Evolutionary conservation across 2,888 invertebrate species (phyloP).

Genomic region (Drosophila mayaguana): DNA sequence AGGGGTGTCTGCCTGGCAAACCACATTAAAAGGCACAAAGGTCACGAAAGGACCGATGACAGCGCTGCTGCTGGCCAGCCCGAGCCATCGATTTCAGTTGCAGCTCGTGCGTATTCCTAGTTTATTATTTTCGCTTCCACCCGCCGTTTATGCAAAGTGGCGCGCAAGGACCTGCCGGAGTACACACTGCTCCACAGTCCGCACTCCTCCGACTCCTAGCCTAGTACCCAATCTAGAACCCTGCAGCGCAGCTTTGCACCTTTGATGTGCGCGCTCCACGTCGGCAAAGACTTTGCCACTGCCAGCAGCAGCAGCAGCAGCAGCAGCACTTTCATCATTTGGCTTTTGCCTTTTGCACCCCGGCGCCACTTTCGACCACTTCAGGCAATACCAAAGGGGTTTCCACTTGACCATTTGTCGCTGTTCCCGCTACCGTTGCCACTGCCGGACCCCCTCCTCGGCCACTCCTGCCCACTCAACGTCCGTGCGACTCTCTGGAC

Average conservation of each 20-base stretch:
- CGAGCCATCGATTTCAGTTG: constrained; percentile 56
- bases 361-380: constrained; percentile 73
- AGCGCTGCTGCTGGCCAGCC: constrained; percentile 8
- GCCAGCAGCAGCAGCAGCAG: constrained; percentile 21
- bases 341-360: constrained; percentile 77
- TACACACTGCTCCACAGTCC: background rate
- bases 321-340: constrained; percentile 75
- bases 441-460: background rate
- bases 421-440: constrained; percentile 35
- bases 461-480: constrained; percentile 13
- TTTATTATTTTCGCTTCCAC: constrained; percentile 69
- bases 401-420: constrained; percentile 67
- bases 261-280: constrained; percentile 68
- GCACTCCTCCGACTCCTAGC: constrained; percentile 13
- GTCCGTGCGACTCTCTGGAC: constrained; percentile 27
- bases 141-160: constrained; percentile 77
- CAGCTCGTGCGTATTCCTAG: constrained; percentile 69
- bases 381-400: constrained; percentile 62
- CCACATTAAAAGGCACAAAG: constrained; percentile 76
- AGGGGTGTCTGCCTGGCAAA: constrained; percentile 74
- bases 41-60: constrained; percentile 62
- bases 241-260: constrained; percentile 66
- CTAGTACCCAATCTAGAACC: constrained; percentile 49
- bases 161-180: constrained; percentile 54
- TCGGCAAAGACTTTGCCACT: constrained; percentile 54